These are phyloP conservation scores for Anabas testudineus DNA, from an alignment of 2,797 vertebrate species.

Conservation along the genomic window DNA sequence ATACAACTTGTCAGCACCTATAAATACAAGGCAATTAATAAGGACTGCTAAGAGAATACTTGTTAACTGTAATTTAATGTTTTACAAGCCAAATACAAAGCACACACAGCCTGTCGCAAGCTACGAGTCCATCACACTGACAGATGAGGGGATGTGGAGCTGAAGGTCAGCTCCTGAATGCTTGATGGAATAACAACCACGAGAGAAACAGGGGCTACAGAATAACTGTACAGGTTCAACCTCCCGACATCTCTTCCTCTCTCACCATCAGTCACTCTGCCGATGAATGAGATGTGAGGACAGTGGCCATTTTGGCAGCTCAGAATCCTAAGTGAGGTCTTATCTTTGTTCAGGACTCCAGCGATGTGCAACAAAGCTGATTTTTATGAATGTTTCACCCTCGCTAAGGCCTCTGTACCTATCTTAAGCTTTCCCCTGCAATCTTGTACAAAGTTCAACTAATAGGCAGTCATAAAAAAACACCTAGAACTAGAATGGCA, in stretches of 20 bases:
- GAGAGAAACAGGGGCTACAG: slow-evolving; percentile 28
- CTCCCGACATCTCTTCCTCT: slow-evolving; percentile 49
- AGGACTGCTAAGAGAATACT: background rate
- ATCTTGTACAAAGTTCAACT: background rate
- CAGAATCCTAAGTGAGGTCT: slow-evolving; percentile 50
- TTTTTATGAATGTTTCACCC: slow-evolving; percentile 19
- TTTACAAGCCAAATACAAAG: background rate
- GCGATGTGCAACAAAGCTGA: slow-evolving; percentile 16
- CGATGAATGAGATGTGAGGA: slow-evolving; percentile 47
- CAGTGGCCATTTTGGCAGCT: slow-evolving; percentile 48
- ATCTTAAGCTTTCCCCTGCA: background rate
- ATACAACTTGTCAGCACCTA: background rate
- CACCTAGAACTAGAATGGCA: background rate
- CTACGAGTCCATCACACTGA: slow-evolving; percentile 67
- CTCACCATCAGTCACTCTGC: slow-evolving; percentile 39
- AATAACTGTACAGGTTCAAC: slow-evolving; percentile 53
- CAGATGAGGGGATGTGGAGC: slow-evolving; percentile 70
- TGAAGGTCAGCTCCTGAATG: slow-evolving; percentile 74
- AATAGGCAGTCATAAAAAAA: slow-evolving; percentile 15
- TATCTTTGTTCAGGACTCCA: slow-evolving; percentile 32
- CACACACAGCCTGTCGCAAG: slow-evolving; percentile 30
- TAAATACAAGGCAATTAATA: background rate
- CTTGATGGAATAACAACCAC: slow-evolving; percentile 60
- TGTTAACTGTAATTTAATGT: background rate
- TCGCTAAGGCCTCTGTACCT: background rate